phyloP scores from a whole-genome alignment of 2,888 invertebrate genomes.

The Tetranychus piercei region DNA sequence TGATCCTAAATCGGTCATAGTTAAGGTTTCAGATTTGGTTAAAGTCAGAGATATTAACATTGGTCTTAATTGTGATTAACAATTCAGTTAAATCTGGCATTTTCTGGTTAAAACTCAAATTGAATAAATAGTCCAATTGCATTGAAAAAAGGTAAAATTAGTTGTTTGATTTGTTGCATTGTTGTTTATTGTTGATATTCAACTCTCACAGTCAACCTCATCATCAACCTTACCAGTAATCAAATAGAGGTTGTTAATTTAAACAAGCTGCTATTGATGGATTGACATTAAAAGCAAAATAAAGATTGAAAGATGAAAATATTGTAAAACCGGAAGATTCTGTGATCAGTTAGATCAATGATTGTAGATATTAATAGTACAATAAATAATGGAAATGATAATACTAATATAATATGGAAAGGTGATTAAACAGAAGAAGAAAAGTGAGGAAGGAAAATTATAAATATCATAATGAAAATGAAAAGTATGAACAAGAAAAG shows the following conservation, averaged over 20 bases:
- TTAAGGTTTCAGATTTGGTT: no score
- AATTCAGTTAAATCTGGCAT: background rate
- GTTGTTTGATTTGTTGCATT: background rate
- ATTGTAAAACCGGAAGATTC: no score
- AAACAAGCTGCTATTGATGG: no score
- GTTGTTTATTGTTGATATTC: background rate
- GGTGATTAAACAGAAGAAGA: background rate
- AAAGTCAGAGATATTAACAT: background rate
- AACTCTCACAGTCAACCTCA: background rate
- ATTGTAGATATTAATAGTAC: no score
- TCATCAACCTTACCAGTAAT: background rate
- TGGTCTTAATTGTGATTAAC: background rate
- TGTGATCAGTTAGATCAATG: no score
- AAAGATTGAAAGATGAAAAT: no score
- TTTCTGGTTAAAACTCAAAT: no score
- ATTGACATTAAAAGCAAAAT: no score
- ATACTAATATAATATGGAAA: background rate
- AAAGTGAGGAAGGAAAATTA: no score
- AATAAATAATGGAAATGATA: no score
- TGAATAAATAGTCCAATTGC: background rate
- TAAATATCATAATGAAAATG: no score
- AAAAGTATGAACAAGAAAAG: background rate
- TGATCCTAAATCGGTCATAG: background rate
- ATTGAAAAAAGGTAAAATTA: background rate
- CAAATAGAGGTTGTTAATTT: no score